Percentiles rank a stretch among this genome's conserved stretches.
phyloP scores from a whole-genome alignment of 1,140 invertebrate species.

The Temnothorax nylanderi region DNA sequence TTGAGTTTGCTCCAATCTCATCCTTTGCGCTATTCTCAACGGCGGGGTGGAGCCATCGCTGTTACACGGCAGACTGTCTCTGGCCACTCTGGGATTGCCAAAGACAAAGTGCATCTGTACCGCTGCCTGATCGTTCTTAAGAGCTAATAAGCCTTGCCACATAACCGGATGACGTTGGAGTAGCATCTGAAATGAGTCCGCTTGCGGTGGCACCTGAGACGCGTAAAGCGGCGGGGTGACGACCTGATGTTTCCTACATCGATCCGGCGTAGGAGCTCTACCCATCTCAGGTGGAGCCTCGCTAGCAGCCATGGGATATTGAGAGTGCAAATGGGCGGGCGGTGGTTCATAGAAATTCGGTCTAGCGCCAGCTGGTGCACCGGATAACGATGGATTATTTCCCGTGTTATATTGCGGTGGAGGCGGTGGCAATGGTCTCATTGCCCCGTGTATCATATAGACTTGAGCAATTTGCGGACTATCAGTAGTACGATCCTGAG shows the following conservation, averaged over 20 bases:
- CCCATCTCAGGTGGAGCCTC: conserved; percentile 83
- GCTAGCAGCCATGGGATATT: conserved; percentile 83
- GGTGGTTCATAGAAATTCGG: conserved; percentile 88
- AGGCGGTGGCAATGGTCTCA: conserved; percentile 83
- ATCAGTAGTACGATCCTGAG: conserved; percentile 92
- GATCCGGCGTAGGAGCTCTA: conserved; percentile 85
- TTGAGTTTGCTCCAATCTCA: conserved; percentile 97
- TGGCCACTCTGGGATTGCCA: conserved; percentile 95
- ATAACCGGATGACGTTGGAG: conserved; percentile 96
- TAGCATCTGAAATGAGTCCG: conserved; percentile 92
- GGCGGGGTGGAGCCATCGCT: conserved; percentile 93
- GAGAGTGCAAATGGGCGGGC: conserved; percentile 87
- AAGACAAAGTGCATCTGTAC: conserved; percentile 99
- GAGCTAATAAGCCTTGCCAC: conserved; percentile 97
- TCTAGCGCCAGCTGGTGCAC: conserved; percentile 76
- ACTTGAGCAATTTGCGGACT: conserved; percentile 91
- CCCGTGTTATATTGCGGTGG: conserved; percentile 81
- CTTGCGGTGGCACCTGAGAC: conserved; percentile 91
- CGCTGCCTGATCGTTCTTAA: conserved; percentile 98
- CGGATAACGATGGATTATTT: conserved; percentile 72
- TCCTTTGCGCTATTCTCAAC: conserved; percentile 97
- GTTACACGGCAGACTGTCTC: conserved; percentile 92
- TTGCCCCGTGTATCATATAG: conserved; percentile 86
- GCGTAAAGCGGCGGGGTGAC: conserved; percentile 89
- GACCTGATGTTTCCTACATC: conserved; percentile 86